A percentile compares a stretch with the other conserved stretches of the same genome.
phyloP scores from a whole-genome alignment of 2,113 vertebrate genomes.

The Dipodomys merriami region DNA sequence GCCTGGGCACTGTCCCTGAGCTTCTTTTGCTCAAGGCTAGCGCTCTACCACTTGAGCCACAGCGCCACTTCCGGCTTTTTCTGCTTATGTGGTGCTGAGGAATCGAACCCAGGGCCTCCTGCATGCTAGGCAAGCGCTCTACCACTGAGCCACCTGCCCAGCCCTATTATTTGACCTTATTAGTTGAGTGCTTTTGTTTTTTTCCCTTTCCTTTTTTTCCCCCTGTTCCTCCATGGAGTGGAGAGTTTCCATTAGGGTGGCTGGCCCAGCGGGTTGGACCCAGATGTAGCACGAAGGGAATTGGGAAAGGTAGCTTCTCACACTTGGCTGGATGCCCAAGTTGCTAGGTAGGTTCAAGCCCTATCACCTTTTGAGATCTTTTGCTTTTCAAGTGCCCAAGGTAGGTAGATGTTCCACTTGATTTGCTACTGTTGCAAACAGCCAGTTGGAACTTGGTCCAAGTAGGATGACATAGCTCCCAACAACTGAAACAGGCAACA shows the following conservation, averaged over 20 bases:
- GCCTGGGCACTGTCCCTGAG: too few relatives aligned
- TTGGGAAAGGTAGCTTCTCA: background rate
- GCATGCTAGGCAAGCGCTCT: too few relatives aligned
- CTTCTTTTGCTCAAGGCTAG: too few relatives aligned
- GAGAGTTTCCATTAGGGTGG: background rate
- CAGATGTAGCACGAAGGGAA: background rate
- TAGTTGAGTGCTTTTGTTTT: background rate
- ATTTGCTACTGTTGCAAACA: background rate
- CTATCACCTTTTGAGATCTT: background rate
- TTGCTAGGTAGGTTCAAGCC: background rate
- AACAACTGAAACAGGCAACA: background rate
- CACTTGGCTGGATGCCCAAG: background rate
- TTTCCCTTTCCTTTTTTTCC: background rate
- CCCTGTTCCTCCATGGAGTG: background rate
- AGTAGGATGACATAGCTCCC: background rate
- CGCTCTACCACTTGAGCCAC: too few relatives aligned
- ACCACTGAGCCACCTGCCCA: too few relatives aligned
- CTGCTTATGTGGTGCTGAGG: too few relatives aligned
- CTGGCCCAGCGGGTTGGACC: background rate
- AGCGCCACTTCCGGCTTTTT: too few relatives aligned
- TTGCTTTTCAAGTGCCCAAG: conserved; percentile 1
- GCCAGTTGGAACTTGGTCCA: conserved; percentile 35
- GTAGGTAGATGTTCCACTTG: background rate
- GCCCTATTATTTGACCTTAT: background rate
- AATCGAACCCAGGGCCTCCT: too few relatives aligned